Evolutionary conservation across 2,113 vertebrate genomes (phyloP), one percentile per base, ranked within the genome.

Genomic region (Ophiodon elongatus): DNA sequence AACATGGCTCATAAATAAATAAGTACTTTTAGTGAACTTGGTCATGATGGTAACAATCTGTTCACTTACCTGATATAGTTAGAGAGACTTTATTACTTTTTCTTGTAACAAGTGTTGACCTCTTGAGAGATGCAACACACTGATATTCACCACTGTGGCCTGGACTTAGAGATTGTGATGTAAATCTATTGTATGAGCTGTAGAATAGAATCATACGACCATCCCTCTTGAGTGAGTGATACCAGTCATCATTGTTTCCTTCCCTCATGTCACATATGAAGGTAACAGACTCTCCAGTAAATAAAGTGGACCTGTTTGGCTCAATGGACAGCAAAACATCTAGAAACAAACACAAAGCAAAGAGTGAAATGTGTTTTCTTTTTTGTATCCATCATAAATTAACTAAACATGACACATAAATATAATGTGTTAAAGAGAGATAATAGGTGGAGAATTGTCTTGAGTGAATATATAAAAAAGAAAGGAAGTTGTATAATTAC

Each of bases 161-260:
- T 33, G 19, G 33, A 45, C 0, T 8, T 21, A 25, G 29, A 6
- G 2, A 0, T 5, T 0, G 13, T n/a, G 0, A 4, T 31, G 6
- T 43, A 23, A 5, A 4, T 11, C 1, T 73, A 19, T 33, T 66
- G 0, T 9, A 0, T n/a, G 1, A 0, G 1, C 1, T 2, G 19
- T 1, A 4, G 23, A 1, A 0, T 25, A 4, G 4, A 2, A 45
- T 0, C 2, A 1, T 4, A 0, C 0, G 0, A 23, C 4, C 2
- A 33, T 70, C 4, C 15, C 1, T 10, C 0, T 0, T 0, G 2
- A 71, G 0, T 50, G 2, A 0, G 8, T 71, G 63, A 63, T 9
- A 1, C 76, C 76, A 79, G n/a, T 52, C n/a, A 0, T 23, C 5
- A 1, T 39, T 4, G 29, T 23, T 0, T 39, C 9, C 57, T 7